Evolutionary conservation across 2,888 invertebrate species (phyloP).

Genomic region (Athalia circularis): DNA sequence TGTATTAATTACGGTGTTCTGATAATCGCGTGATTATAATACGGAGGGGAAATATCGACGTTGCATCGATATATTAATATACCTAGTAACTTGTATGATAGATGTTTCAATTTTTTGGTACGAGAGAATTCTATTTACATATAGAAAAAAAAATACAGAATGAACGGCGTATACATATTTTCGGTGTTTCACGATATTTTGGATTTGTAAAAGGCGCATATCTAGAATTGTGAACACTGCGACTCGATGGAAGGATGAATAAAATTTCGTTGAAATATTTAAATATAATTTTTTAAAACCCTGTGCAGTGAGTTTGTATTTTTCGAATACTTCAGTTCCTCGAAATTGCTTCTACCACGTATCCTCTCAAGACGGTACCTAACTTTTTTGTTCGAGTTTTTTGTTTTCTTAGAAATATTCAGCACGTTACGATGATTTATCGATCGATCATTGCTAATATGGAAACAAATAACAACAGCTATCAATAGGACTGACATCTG

Average conservation of each 20-base stretch:
- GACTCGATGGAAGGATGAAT: too few species aligned
- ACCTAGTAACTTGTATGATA: neutral
- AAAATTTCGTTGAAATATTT: too few species aligned
- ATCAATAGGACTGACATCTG: too few species aligned
- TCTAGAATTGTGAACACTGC: too few species aligned
- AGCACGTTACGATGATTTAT: neutral
- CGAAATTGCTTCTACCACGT: neutral
- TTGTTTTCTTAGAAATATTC: neutral
- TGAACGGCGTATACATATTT: too few species aligned
- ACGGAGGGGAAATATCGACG: neutral
- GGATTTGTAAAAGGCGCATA: too few species aligned
- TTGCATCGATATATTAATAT: neutral
- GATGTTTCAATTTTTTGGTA: neutral
- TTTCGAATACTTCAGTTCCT: neutral
- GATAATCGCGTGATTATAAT: constrained; percentile 5
- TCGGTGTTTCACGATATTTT: too few species aligned
- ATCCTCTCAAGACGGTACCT: neutral
- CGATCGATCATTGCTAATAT: too few species aligned
- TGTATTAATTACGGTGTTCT: constrained; percentile 22
- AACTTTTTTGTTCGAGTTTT: neutral
- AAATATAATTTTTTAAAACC: too few species aligned
- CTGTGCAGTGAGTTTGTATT: neutral
- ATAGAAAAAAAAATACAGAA: too few species aligned
- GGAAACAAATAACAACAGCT: too few species aligned
- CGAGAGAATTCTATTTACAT: too few species aligned